phyloP scores from a whole-genome alignment of 2,888 invertebrate species.

The Calliopum simillimum region DNA sequence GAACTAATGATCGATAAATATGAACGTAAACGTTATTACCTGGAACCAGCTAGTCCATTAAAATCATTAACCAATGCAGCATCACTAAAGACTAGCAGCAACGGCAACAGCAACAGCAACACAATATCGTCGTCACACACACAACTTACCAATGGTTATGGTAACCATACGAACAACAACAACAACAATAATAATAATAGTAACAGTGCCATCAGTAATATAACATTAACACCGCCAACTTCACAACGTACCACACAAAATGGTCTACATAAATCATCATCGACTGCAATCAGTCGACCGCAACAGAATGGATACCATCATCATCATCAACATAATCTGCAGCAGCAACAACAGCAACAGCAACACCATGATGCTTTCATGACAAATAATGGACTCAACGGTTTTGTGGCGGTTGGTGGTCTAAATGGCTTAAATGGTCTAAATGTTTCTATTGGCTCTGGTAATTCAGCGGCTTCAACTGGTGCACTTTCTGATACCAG shows the following conservation, averaged over 20 bases:
- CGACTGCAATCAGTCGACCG: constrained; percentile 63
- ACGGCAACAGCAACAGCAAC: constrained; percentile 38
- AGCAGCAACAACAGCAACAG: constrained; percentile 36
- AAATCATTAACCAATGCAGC: constrained; percentile 65
- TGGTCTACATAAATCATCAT: constrained; percentile 57
- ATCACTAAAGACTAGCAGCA: constrained; percentile 53
- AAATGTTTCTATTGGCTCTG: constrained; percentile 52
- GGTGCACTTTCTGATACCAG: constrained; percentile 63
- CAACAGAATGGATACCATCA: constrained; percentile 56
- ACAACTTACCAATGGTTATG: constrained; percentile 23
- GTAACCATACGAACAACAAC: constrained; percentile 34
- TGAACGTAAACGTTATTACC: constrained; percentile 81
- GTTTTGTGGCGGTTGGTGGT: constrained; percentile 27
- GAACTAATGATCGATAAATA: constrained; percentile 96
- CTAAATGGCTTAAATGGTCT: constrained; percentile 56
- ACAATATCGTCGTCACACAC: constrained; percentile 31
- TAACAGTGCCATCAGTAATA: constrained; percentile 48
- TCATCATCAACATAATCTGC: constrained; percentile 46
- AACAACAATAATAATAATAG: constrained; percentile 37
- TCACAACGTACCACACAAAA: constrained; percentile 63
- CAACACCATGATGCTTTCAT: constrained; percentile 45
- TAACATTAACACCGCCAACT: constrained; percentile 64
- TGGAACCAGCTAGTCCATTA: constrained; percentile 68
- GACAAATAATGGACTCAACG: constrained; percentile 30
- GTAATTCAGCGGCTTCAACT: constrained; percentile 54